Base-by-base conservation (phyloP, 2,113 vertebrate species). In the Scopus umbretta region DNA sequence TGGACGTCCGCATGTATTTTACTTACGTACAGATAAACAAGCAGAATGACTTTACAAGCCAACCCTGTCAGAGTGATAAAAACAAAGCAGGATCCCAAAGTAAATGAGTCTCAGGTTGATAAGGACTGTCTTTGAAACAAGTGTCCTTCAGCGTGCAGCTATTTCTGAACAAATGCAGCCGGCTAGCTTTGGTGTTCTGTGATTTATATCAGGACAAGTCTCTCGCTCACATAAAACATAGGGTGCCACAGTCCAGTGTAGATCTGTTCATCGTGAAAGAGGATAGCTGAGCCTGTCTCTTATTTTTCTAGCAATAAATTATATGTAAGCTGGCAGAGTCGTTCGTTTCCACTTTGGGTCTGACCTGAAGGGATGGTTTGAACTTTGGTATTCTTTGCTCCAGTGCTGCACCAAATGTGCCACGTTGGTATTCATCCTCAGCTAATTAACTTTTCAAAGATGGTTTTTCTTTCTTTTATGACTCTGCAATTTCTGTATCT, bases 41-140 rank as follows among this genome's bases (percentile, higher is more conserved):
- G 32, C 66, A 71, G 92, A 86, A 80, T 91, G 80, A 71, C 68
- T 96, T 97, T 86, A 94, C 92, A 88, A 95, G 90, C 55, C 90
- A 90, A 14, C 78, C 49, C 62, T 86, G 75, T 90, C 90, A 74
- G 52, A 86, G 55, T 84, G 86, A 94, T 79, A 94, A 91, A 94
- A 96, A 86, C 80, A 93, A 88, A 96, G 81, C 72, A 88, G 72
- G 32, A 91, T 78, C 80, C 65, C 56, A 29, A 71, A 93, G 86
- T 84, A 80, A 86, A 91, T 74, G 91, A 79, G 79, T 86, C 73
- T 96, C 7, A 23, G n/a, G 59, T 88, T 86, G 82, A 95, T 86
- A 95, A 96, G 62, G 58, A 42, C 45, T 76, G 87, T 62, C 85
- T 93, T 90, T 93, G 96, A 92, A 93, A 80, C 59, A 62, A 76